Evolutionary conservation across 2,888 invertebrate species (phyloP).

Genomic region (Erebia epiphron): DNA sequence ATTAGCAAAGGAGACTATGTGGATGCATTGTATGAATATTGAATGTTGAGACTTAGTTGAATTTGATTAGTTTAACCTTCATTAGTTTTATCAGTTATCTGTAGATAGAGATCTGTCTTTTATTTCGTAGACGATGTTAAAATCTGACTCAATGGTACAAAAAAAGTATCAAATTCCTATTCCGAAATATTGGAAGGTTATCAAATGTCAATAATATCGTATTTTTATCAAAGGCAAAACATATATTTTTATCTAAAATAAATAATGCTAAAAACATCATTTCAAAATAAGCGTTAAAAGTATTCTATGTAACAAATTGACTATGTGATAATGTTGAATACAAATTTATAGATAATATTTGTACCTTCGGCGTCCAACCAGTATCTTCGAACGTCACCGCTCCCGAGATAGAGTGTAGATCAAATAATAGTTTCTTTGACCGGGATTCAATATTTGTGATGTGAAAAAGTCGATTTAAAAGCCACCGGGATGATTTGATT

Average conservation of each 20-base stretch:
- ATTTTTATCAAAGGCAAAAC: background rate
- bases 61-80: conserved; percentile 5
- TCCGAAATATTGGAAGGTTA: too few species aligned
- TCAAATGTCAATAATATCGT: too few species aligned
- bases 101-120: background rate
- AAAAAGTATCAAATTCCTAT: too few species aligned
- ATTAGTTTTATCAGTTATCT: background rate
- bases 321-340: conserved; percentile 24
- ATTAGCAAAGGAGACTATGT: conserved; percentile 34
- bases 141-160: too few species aligned
- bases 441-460: conserved; percentile 61
- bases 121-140: background rate
- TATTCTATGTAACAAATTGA: conserved; percentile 22
- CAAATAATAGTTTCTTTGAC: conserved; percentile 66
- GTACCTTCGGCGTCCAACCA: conserved; percentile 10
- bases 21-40: conserved; percentile 11
- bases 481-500: conserved; percentile 59
- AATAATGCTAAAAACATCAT: conserved; percentile 4
- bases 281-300: conserved; percentile 12
- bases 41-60: conserved; percentile 13
- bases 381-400: conserved; percentile 60
- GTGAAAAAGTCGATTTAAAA: conserved; percentile 54
- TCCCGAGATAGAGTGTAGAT: conserved; percentile 59
- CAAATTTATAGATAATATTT: conserved; percentile 7
- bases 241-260: background rate